Evolutionary conservation across 2,888 invertebrate genomes (phyloP), one percentile per base, ranked within the genome.

Genomic region (Polia nebulosa): DNA sequence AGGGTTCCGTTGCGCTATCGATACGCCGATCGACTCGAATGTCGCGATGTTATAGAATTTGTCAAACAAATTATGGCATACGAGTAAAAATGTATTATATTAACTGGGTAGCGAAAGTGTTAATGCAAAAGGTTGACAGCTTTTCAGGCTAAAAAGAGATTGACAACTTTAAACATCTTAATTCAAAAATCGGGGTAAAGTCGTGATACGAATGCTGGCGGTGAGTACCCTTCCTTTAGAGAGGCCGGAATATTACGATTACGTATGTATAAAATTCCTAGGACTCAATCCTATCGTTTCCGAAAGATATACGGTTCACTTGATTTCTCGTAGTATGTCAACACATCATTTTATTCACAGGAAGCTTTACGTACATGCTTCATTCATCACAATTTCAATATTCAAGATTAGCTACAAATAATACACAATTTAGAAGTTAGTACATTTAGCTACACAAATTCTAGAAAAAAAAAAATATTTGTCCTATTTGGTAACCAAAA

Each of bases 361-460:
- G 22, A 39, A 53, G 27, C 20, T 36, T 34, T 25, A 52, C n/a
- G n/a, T 39, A 47, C 53, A 76, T 51, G 39, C 39, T 27, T 56
- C 25, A 44, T 55, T 65, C 49, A 8, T 32, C 32, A 44, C 20
- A 34, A 39, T 25, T 29, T 44, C 13, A 39, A 25, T 59, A 32
- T 61, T 61, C 13, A 55, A 41, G 17, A 52, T 41, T 25, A 22
- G 22, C 6, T 22, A 55, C n/a, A n/a, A n/a, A n/a, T n/a, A n/a
- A n/a, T 44, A 56, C 39, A 61, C 36, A 65, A 73, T 72, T 47
- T 32, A 51, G 22, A 17, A 60, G 25, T 45, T 57, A 36, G 34
- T 29, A 57, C 17, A 57, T 32, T 52, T 53, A 71, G 55, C 55
- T 74, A 63, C 63, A 78, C 32, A 61, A 47, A 66, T 64, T 32